These are phyloP conservation scores for Prionailurus viverrinus DNA, from an alignment of 2,113 vertebrate genomes.

Conservation along the genomic window DNA sequence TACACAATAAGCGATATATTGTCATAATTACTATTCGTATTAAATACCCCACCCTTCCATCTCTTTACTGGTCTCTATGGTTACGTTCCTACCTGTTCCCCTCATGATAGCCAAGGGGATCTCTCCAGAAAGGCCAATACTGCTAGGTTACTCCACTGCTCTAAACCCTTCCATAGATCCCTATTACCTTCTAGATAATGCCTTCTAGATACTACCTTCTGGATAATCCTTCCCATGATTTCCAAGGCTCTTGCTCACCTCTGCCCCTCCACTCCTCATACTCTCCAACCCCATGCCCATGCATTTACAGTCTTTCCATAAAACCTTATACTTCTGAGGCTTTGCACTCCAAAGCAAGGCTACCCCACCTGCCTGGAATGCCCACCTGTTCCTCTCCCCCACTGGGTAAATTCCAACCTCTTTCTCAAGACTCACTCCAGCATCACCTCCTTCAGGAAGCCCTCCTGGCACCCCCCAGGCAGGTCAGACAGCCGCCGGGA, in stretches of 20 bases:
- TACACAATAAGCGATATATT: fast-evolving
- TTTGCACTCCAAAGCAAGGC: background rate
- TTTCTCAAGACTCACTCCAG: background rate
- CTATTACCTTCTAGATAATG: slow-evolving; percentile 91
- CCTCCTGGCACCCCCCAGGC: too few species aligned
- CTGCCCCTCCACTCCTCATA: fast-evolving
- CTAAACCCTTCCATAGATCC: slow-evolving; percentile 47
- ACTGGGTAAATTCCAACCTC: background rate
- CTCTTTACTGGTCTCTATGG: background rate
- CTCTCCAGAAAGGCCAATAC: background rate
- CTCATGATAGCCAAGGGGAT: background rate
- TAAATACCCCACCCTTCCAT: background rate
- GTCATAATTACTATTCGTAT: background rate
- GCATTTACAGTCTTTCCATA: background rate
- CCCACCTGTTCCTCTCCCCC: background rate
- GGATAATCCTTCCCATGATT: slow-evolving; percentile 83
- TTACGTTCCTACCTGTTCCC: background rate
- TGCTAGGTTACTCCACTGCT: background rate
- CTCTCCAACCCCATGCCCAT: background rate
- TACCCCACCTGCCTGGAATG: background rate
- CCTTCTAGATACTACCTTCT: slow-evolving; percentile 85
- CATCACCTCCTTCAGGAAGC: background rate
- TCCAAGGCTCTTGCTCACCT: background rate
- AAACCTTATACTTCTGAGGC: slow-evolving; percentile 83
- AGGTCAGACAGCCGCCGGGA: fast-evolving